These are phyloP conservation scores for Chionomys nivalis DNA, from an alignment of 2,113 vertebrate species.

Conservation along the genomic window DNA sequence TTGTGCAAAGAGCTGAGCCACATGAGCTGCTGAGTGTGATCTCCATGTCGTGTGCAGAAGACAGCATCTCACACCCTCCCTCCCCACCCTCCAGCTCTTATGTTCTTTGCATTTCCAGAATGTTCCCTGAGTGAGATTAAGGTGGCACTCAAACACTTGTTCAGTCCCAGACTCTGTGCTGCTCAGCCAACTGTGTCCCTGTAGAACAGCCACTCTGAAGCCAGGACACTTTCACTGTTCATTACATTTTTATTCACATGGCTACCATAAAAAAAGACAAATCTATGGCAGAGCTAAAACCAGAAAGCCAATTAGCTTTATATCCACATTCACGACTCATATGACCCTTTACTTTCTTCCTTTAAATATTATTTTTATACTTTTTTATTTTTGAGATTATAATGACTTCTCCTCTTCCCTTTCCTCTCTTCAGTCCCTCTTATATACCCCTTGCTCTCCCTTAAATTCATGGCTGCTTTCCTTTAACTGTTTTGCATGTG, in stretches of 20 bases:
- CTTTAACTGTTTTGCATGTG: not conserved
- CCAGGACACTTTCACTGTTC: fast-evolving
- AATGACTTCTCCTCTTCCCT: not conserved
- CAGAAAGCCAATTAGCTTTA: not conserved
- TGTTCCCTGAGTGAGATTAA: no score
- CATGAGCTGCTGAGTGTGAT: no score
- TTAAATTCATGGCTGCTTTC: not conserved
- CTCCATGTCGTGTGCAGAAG: not conserved
- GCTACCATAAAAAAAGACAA: no score
- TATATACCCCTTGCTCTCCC: not conserved
- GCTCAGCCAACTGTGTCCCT: no score
- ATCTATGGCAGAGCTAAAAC: not conserved
- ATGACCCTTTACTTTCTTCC: not conserved
- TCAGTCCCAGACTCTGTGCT: not conserved
- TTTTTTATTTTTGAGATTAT: not conserved
- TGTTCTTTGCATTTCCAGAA: not conserved
- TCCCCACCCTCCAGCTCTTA: no score
- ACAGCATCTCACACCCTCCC: not conserved
- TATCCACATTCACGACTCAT: no score
- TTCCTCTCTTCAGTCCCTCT: not conserved
- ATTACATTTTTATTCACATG: not conserved
- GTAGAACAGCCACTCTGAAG: not conserved
- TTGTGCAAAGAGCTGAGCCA: not conserved
- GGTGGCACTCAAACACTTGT: not conserved
- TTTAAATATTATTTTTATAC: not conserved